Evolutionary conservation across 2,113 vertebrate genomes (phyloP), one percentile per base, ranked within the genome.

Genomic region (Rissa tridactyla): DNA sequence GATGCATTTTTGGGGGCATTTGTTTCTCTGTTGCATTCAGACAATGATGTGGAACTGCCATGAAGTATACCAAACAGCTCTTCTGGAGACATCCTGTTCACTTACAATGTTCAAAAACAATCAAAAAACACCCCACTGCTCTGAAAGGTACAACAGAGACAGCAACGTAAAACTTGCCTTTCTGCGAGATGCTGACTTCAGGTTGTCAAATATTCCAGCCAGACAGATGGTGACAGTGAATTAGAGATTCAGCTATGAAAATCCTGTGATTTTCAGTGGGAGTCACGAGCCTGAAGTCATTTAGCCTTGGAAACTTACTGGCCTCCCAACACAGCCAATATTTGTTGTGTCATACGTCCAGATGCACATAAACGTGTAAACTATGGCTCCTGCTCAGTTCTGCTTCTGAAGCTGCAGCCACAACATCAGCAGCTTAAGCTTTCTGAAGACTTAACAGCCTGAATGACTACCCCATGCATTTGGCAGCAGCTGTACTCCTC

Each of bases 381-480:
- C 22, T 20, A 66, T 21, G 76, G 68, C 57, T 86, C 55, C 86
- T 52, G 36, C 8, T 91, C 69, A 78, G n/a, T 58, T 86, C 88
- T 38, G 69, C 5, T 88, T 78, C 92, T 61, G 72, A 91, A 92
- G 77, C 15, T 79, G 60, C 72, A 92, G 83, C 57, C 83, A 88
- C 88, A 96, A 89, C 81, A 86, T 15, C 57, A 64, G 61, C 4
- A 82, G 40, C 57, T 92, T 32, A 12, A 83, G 42, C 19, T 68
- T 81, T 68, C 10, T 27, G 64, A 54, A 93, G 47, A 55, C 22
- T 78, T 30, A 58, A 47, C 47, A 80, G 85, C 58, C 51, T 13
- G 32, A 90, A 62, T 65, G 51, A 93, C 51, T 83, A 27, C 13
- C 6, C 15, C 27, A 36, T 78, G 47, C 27, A 49, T 64, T 79